Percentiles rank a stretch among this genome's conserved stretches.
These are phyloP conservation scores for Caenorhabditis macrosperma DNA, from an alignment of 2,888 invertebrate genomes.

Conservation along the genomic window DNA sequence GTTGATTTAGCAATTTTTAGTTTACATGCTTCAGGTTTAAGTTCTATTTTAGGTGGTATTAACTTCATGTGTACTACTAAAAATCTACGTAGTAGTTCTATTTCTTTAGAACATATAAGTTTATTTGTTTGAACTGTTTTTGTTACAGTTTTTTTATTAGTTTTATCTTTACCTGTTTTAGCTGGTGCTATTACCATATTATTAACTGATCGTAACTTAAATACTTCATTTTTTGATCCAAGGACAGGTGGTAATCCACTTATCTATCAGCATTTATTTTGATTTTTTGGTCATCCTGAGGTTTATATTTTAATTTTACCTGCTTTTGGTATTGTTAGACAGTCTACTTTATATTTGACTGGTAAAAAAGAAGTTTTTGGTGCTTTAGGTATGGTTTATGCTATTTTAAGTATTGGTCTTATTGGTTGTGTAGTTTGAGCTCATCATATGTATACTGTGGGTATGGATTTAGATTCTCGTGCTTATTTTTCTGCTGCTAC, in stretches of 20 bases:
- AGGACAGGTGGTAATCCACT: constrained; percentile 89
- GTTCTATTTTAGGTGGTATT: constrained; percentile 86
- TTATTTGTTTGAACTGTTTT: constrained; percentile 87
- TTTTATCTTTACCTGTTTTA: constrained; percentile 87
- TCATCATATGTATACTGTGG: constrained; percentile 90
- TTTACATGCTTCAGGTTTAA: constrained; percentile 85
- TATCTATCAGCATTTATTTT: constrained; percentile 89
- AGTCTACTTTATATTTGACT: constrained; percentile 87
- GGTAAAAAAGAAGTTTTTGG: constrained; percentile 80
- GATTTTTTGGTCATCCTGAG: constrained; percentile 92
- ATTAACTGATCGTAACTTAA: constrained; percentile 88
- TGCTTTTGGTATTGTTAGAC: constrained; percentile 89
- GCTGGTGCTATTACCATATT: constrained; percentile 89
- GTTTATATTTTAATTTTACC: constrained; percentile 91
- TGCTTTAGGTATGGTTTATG: constrained; percentile 84
- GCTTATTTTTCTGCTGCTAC: constrained; percentile 90
- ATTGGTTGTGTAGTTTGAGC: constrained; percentile 90
- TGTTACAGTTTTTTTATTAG: constrained; percentile 85
- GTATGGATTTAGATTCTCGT: constrained; percentile 89
- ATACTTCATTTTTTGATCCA: constrained; percentile 89
- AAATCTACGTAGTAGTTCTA: constrained; percentile 85
- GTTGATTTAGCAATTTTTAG: constrained; percentile 89
- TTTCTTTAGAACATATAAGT: constrained; percentile 85
- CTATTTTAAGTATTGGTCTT: constrained; percentile 89
- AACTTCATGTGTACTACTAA: constrained; percentile 88